Conservation (phyloP, 2,888 invertebrate species). For the Corythucha ciliata region DNA sequence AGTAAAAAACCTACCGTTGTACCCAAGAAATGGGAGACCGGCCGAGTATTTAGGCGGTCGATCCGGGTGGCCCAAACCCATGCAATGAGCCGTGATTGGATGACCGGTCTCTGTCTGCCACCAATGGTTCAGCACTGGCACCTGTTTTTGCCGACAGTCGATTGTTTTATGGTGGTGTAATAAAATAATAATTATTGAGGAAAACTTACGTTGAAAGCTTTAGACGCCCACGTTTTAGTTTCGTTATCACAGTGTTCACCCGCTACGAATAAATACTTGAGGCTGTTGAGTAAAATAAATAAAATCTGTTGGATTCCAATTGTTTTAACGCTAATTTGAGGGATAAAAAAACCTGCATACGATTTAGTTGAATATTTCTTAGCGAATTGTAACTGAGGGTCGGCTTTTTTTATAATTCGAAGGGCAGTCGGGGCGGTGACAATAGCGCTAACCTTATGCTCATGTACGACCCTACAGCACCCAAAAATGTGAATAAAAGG, state of each 20-base stretch:
- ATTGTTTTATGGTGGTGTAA: neutral
- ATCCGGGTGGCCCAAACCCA: constrained; percentile 66
- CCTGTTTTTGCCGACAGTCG: constrained; percentile 33
- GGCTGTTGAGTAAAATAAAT: constrained; percentile 35
- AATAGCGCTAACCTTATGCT: constrained; percentile 73
- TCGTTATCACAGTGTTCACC: constrained; percentile 92
- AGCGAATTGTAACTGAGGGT: constrained; percentile 61
- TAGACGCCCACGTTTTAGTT: constrained; percentile 69
- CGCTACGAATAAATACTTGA: constrained; percentile 59
- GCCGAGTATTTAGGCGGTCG: constrained; percentile 59
- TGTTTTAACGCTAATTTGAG: neutral
- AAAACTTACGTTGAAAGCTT: constrained; percentile 49
- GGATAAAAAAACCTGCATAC: constrained; percentile 40
- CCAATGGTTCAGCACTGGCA: constrained; percentile 84
- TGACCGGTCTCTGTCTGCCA: constrained; percentile 96
- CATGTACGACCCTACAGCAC: constrained; percentile 81
- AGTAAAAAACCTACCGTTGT: constrained; percentile 55
- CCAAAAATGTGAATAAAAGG: neutral
- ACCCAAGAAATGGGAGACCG: constrained; percentile 83
- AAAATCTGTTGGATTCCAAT: neutral
- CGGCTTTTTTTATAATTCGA: constrained; percentile 71
- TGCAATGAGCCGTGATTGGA: constrained; percentile 73
- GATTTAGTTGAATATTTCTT: constrained; percentile 61
- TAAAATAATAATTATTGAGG: neutral
- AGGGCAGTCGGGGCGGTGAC: constrained; percentile 89